Evolutionary conservation across 2,888 invertebrate species (phyloP).

Genomic region (Cylindroiulus punctatus): DNA sequence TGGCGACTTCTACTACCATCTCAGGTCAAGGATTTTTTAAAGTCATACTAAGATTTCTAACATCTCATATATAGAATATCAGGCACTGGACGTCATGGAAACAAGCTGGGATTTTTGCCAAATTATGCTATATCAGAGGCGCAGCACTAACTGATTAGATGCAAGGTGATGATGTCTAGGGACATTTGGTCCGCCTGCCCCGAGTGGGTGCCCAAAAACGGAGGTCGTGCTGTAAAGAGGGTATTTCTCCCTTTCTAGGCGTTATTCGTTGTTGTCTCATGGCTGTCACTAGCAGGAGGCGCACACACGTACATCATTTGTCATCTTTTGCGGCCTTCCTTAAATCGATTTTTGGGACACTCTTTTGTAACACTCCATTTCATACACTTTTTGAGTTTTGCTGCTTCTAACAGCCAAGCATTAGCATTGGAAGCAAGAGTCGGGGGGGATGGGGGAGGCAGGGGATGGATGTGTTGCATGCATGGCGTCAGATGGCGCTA

Average conservation of each 20-base stretch:
- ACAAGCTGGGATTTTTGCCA: too few species aligned
- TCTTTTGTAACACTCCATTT: slow-evolving; percentile 44
- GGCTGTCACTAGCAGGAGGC: slow-evolving; percentile 43
- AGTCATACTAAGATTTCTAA: too few species aligned
- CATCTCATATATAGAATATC: too few species aligned
- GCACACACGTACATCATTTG: slow-evolving; percentile 45
- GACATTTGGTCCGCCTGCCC: background rate
- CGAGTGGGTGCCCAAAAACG: background rate
- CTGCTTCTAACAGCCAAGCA: slow-evolving; percentile 1
- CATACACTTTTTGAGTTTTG: slow-evolving; percentile 39
- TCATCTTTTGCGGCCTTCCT: slow-evolving; percentile 37
- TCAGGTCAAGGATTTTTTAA: too few species aligned
- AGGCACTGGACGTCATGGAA: too few species aligned
- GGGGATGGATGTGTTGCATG: background rate
- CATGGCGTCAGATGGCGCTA: slow-evolving; percentile 3
- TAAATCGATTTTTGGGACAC: slow-evolving; percentile 45
- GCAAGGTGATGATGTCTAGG: too few species aligned
- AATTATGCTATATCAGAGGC: too few species aligned
- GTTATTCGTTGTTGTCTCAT: slow-evolving; percentile 39
- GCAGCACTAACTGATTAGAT: too few species aligned
- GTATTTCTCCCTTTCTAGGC: background rate
- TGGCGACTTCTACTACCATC: too few species aligned
- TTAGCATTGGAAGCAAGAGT: slow-evolving; percentile 7
- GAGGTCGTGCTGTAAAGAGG: background rate
- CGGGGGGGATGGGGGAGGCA: background rate